Evolutionary conservation across 1,140 invertebrate genomes (phyloP).

Genomic region (Drosophila mojavensis): DNA sequence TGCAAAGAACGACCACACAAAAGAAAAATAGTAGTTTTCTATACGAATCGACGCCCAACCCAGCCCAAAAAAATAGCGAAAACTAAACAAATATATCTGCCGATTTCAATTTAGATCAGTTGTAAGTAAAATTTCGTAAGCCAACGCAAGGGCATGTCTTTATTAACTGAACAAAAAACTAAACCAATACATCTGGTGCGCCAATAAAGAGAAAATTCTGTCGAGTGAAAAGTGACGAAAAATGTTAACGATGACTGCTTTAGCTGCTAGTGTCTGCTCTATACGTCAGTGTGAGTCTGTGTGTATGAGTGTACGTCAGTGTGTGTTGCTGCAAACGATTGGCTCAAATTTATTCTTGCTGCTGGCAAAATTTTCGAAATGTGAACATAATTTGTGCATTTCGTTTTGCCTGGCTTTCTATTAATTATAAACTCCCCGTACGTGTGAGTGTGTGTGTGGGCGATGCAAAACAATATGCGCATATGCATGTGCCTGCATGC

Average conservation of each 20-base stretch:
- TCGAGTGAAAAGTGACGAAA: slow-evolving; percentile 77
- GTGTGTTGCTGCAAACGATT: slow-evolving; percentile 59
- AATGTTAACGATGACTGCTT: slow-evolving; percentile 61
- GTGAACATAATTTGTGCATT: slow-evolving; percentile 40
- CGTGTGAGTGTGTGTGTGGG: slow-evolving; percentile 10
- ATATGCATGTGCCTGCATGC: slow-evolving; percentile 10
- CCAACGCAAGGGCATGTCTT: neutral
- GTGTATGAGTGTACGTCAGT: slow-evolving; percentile 28
- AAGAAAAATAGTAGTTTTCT: slow-evolving; percentile 78
- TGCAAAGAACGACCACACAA: slow-evolving; percentile 68
- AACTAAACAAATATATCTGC: slow-evolving; percentile 30
- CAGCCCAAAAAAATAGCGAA: slow-evolving; percentile 56
- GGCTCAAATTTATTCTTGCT: slow-evolving; percentile 66
- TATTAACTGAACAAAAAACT: slow-evolving; percentile 1
- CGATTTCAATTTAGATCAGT: slow-evolving; percentile 44
- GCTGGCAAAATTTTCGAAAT: slow-evolving; percentile 41
- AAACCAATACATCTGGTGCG: slow-evolving; percentile 36
- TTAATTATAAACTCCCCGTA: slow-evolving; percentile 33
- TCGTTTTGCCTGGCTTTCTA: slow-evolving; percentile 42
- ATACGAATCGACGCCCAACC: slow-evolving; percentile 71
- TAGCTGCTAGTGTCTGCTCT: slow-evolving; percentile 43
- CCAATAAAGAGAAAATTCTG: slow-evolving; percentile 74
- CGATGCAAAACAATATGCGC: slow-evolving; percentile 36
- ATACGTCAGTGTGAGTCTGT: slow-evolving; percentile 33
- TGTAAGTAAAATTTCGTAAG: slow-evolving; percentile 62